phyloP scores from a whole-genome alignment of 2,797 vertebrate genomes.

The Lepilemur ruficaudatus region DNA sequence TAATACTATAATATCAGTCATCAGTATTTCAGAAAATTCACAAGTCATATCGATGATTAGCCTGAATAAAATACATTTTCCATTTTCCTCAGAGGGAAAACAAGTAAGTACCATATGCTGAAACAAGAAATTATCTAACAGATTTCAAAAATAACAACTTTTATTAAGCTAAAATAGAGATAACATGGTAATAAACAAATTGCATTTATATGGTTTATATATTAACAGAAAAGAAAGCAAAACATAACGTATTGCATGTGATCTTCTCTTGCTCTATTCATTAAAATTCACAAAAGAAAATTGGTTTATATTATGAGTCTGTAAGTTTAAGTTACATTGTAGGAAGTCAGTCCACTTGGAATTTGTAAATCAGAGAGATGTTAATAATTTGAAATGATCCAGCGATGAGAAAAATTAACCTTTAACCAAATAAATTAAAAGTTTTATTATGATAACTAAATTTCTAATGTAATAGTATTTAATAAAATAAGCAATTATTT shows the following conservation, averaged over 20 bases:
- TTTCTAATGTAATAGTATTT: neutral
- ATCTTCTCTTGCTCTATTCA: neutral
- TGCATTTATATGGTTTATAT: neutral
- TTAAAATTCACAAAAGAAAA: conserved; percentile 15
- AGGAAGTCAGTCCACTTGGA: neutral
- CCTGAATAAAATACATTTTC: conserved; percentile 1
- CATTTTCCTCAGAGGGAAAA: neutral
- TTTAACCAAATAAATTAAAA: neutral
- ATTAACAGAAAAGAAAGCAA: neutral
- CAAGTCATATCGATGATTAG: neutral
- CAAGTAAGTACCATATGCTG: neutral
- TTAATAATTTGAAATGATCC: neutral
- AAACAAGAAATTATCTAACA: conserved; percentile 11
- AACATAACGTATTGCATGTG: neutral
- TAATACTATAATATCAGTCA: conserved; percentile 45
- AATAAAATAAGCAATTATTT: neutral
- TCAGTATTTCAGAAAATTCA: conserved; percentile 33
- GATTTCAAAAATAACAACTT: conserved; percentile 6
- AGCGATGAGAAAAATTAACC: neutral
- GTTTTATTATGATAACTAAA: neutral
- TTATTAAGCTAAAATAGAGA: neutral
- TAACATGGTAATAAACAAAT: conserved; percentile 15
- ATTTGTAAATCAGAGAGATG: neutral
- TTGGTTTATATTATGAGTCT: neutral
- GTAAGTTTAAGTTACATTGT: neutral